A percentile compares a stretch with the other conserved stretches of the same genome.
Evolutionary conservation across 2,113 vertebrate genomes (phyloP).

Genomic region (Anoura caudifer): DNA sequence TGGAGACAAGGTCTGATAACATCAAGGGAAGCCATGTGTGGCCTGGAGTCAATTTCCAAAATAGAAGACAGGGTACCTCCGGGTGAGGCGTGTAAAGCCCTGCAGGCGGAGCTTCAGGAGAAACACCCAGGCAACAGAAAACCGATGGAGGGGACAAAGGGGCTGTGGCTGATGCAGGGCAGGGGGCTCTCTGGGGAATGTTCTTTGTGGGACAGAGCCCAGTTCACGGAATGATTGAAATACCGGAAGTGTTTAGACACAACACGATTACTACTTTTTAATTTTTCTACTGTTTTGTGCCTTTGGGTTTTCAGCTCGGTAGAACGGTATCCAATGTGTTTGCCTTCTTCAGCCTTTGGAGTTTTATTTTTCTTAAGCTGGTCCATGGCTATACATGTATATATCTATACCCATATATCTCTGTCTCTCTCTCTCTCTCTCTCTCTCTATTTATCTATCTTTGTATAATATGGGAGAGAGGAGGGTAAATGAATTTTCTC

Average conservation of each 20-base stretch:
- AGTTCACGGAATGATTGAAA: background rate
- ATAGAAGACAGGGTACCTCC: background rate
- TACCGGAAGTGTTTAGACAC: background rate
- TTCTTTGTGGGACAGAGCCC: background rate
- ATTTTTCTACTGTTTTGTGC: background rate
- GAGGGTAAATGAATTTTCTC: background rate
- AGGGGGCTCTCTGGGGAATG: background rate
- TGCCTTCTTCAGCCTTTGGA: background rate
- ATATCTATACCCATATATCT: background rate
- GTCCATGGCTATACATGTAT: background rate
- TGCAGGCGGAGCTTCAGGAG: background rate
- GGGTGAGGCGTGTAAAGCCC: background rate
- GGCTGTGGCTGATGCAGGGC: background rate
- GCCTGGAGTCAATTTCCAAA: background rate
- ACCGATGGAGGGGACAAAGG: background rate
- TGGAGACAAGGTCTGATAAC: background rate
- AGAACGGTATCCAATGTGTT: background rate
- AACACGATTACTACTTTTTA: background rate
- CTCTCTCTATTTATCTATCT: background rate
- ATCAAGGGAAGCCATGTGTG: background rate
- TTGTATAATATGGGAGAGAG: background rate
- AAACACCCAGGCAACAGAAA: background rate
- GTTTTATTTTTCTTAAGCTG: background rate
- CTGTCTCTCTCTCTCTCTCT: background rate
- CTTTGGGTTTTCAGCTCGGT: background rate